Evolutionary conservation across 2,797 vertebrate genomes (phyloP).

Genomic region (Peromyscus nudipes): DNA sequence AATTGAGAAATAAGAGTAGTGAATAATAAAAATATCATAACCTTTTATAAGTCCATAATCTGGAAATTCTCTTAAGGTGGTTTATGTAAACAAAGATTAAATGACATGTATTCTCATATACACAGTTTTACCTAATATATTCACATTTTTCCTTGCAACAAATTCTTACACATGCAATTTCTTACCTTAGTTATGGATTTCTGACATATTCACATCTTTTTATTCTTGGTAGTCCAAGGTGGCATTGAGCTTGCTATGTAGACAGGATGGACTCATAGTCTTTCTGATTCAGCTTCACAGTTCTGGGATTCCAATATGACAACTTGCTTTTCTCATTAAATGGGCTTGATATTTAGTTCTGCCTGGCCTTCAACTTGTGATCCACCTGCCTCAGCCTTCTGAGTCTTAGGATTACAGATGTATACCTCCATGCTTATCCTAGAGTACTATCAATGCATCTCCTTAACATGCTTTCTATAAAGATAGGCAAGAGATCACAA

Average conservation of each 20-base stretch:
- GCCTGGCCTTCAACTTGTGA: background rate
- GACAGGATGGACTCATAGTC: background rate
- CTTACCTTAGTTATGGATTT: background rate
- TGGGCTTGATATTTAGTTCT: background rate
- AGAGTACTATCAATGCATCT: background rate
- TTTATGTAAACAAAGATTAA: background rate
- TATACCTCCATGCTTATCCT: background rate
- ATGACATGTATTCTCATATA: background rate
- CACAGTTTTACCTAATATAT: background rate
- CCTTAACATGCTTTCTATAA: conserved; percentile 8
- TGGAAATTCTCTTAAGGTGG: conserved; percentile 12
- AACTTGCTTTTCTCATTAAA: background rate
- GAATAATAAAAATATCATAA: background rate
- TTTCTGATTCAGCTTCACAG: background rate
- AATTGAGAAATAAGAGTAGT: conserved; percentile 15
- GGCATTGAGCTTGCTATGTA: background rate
- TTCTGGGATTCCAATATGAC: background rate
- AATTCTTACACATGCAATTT: background rate
- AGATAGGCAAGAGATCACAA: background rate
- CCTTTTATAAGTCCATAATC: background rate
- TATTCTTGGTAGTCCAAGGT: background rate
- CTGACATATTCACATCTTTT: background rate
- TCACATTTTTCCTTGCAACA: background rate
- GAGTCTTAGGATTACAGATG: background rate
- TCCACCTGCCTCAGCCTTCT: background rate